Percentiles rank a stretch among this genome's conserved stretches.
phyloP scores from a whole-genome alignment of 1,140 invertebrate genomes.

The Hycleus cichorii region DNA sequence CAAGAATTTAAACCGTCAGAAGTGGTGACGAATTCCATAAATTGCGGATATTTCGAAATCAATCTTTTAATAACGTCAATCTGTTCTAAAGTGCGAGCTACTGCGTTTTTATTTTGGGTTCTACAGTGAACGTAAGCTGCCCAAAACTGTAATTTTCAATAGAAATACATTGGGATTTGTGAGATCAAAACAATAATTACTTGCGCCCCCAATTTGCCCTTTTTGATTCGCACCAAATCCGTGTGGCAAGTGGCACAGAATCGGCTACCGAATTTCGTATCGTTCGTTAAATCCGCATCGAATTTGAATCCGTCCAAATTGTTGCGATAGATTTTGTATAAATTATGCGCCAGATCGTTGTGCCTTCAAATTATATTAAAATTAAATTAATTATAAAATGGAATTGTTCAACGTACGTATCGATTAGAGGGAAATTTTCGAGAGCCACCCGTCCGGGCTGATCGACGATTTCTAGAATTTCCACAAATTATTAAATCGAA shows the following conservation, averaged over 20 bases:
- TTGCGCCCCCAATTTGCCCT: slow-evolving; percentile 55
- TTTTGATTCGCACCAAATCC: slow-evolving; percentile 48
- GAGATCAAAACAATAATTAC: slow-evolving; percentile 23
- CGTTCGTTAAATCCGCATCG: slow-evolving; percentile 40
- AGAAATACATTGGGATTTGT: background rate
- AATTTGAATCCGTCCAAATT: slow-evolving; percentile 46
- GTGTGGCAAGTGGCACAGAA: slow-evolving; percentile 42
- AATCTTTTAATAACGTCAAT: slow-evolving; percentile 74
- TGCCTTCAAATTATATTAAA: slow-evolving; percentile 43
- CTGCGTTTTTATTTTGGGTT: slow-evolving; percentile 62
- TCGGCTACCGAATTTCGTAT: slow-evolving; percentile 39
- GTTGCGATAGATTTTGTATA: slow-evolving; percentile 44
- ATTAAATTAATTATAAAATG: background rate
- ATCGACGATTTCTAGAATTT: background rate
- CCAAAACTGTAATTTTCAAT: slow-evolving; percentile 35
- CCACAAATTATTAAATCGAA: too few species aligned
- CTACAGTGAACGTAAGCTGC: slow-evolving; percentile 55
- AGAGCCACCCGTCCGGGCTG: slow-evolving; percentile 4
- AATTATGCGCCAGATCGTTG: slow-evolving; percentile 53
- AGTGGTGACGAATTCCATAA: slow-evolving; percentile 51
- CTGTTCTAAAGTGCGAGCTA: slow-evolving; percentile 67
- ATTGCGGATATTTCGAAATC: slow-evolving; percentile 52
- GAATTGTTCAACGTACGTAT: slow-evolving; percentile 4
- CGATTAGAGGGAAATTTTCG: slow-evolving; percentile 11
- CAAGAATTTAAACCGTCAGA: slow-evolving; percentile 34